Percentiles rank a stretch among this genome's conserved stretches.
phyloP scores from a whole-genome alignment of 2,888 invertebrate genomes.

The Zaprionus lineosus region DNA sequence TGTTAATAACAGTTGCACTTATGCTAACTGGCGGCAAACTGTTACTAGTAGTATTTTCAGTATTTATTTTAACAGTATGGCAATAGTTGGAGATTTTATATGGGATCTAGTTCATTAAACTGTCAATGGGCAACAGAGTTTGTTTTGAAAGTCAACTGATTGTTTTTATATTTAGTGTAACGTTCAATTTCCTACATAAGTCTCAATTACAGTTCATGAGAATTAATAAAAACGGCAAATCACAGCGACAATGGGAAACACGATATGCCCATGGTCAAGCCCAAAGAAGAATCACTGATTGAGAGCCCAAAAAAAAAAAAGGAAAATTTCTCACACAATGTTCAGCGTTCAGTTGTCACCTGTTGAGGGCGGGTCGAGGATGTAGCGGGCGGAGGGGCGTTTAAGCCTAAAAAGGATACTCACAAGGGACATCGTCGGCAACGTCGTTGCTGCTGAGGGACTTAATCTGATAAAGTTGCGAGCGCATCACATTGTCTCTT shows the following conservation, averaged over 20 bases:
- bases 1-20: constrained; percentile 19
- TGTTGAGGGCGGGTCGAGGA: constrained; percentile 59
- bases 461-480: constrained; percentile 74
- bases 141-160: constrained; percentile 9
- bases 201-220: constrained; percentile 70
- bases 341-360: constrained; percentile 58
- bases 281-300: constrained; percentile 30
- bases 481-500: constrained; percentile 57
- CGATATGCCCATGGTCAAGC: constrained; percentile 53
- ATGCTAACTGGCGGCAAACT: constrained; percentile 4
- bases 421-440: constrained; percentile 44
- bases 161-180: neutral
- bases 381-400: constrained; percentile 12
- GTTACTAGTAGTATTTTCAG: constrained; percentile 16
- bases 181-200: constrained; percentile 18
- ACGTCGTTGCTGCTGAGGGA: constrained; percentile 17
- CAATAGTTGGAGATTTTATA: neutral
- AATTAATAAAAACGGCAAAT: constrained; percentile 66
- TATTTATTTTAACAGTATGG: constrained; percentile 19
- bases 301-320: constrained; percentile 33
- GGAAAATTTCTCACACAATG: constrained; percentile 71
- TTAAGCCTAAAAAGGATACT: constrained; percentile 30
- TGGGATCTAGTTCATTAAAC: constrained; percentile 24
- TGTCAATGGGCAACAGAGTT: neutral
- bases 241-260: constrained; percentile 72